Percentiles rank a stretch among this genome's conserved stretches.
These are phyloP conservation scores for Heterotilapia buettikoferi DNA, from an alignment of 2,113 vertebrate species.

Conservation along the genomic window DNA sequence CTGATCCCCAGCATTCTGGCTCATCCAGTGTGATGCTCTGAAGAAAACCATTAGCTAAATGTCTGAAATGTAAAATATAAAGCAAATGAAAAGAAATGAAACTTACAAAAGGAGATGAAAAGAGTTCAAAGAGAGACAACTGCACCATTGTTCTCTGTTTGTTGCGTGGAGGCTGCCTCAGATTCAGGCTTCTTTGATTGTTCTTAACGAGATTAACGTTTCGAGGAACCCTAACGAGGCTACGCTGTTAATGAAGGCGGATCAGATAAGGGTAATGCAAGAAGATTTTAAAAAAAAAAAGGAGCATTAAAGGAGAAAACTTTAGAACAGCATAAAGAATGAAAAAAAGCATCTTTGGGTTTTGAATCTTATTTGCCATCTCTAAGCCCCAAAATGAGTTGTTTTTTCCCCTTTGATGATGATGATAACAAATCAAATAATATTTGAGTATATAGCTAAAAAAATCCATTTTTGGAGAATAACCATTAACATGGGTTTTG, in stretches of 20 bases:
- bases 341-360: background rate
- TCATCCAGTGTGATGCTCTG: background rate
- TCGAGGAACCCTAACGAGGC: conserved; percentile 30
- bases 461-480: background rate
- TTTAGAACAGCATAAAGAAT: background rate
- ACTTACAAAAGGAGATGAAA: background rate
- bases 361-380: background rate
- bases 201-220: conserved; percentile 41
- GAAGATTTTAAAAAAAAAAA: conserved; percentile 12
- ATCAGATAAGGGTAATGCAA: conserved; percentile 24
- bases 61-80: background rate
- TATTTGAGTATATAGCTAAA: background rate
- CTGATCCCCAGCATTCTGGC: background rate
- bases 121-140: background rate
- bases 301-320: background rate
- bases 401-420: background rate
- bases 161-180: background rate
- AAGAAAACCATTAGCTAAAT: background rate
- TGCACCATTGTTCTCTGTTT: conserved; percentile 1
- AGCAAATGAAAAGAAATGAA: background rate
- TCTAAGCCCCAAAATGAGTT: background rate
- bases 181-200: conserved; percentile 27
- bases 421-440: background rate
- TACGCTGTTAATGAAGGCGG: conserved; percentile 19
- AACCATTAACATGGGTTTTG: background rate